These are phyloP conservation scores for Plagodis pulveraria DNA, from an alignment of 2,888 invertebrate genomes.

Conservation along the genomic window DNA sequence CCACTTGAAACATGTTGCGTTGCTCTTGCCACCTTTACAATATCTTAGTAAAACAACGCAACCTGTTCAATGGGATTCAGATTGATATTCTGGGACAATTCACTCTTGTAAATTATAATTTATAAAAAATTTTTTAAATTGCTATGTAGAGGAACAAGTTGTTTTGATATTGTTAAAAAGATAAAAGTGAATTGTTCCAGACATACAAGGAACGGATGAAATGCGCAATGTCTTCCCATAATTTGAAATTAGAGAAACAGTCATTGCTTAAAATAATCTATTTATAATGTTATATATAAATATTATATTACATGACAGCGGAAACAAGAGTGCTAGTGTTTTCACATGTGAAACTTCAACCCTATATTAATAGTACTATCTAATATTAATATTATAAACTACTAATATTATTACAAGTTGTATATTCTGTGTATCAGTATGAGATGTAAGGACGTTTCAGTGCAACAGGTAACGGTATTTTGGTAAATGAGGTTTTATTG, in stretches of 20 bases:
- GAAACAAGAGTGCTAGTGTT: conserved; percentile 84
- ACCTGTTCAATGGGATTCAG: conserved; percentile 61
- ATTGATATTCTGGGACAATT: conserved; percentile 70
- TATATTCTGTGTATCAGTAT: conserved; percentile 68
- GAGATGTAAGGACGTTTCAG: conserved; percentile 71
- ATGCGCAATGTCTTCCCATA: conserved; percentile 86
- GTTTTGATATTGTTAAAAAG: background rate
- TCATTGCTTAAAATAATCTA: conserved; percentile 82
- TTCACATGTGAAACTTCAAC: conserved; percentile 84
- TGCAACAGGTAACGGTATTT: conserved; percentile 76
- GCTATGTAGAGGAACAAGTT: background rate
- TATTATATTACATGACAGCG: conserved; percentile 78
- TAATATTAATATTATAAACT: conserved; percentile 78
- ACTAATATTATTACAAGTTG: conserved; percentile 74
- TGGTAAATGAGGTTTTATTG: conserved; percentile 65
- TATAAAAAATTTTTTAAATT: background rate
- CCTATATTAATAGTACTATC: conserved; percentile 75
- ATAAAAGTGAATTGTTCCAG: conserved; percentile 72
- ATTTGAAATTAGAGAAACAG: conserved; percentile 76
- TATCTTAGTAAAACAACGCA: conserved; percentile 25
- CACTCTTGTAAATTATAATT: conserved; percentile 50
- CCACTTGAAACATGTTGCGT: conserved; percentile 63
- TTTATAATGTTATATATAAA: conserved; percentile 70
- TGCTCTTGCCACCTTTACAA: conserved; percentile 41
- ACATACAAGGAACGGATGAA: conserved; percentile 83